Evolutionary conservation across 2,113 vertebrate species (phyloP).

Genomic region (Lonchura striata): DNA sequence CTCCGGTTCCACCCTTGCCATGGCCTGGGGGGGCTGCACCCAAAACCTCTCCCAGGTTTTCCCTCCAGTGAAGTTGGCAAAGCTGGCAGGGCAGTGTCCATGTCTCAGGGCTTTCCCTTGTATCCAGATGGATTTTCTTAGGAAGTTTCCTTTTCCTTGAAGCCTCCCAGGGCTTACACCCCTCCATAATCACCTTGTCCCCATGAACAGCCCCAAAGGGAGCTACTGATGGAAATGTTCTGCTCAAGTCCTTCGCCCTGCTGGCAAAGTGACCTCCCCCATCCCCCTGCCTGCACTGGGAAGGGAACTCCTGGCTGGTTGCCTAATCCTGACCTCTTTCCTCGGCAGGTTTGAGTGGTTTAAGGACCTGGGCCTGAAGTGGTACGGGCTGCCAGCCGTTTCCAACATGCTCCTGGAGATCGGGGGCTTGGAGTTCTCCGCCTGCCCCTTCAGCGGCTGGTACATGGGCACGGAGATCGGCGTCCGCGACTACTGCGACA

Average conservation of each 20-base stretch:
- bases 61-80: neutral
- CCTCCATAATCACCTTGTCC: neutral
- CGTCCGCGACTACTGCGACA: slow-evolving; percentile 95
- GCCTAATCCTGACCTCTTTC: neutral
- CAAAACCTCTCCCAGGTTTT: neutral
- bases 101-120: neutral
- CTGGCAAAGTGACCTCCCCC: neutral
- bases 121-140: neutral
- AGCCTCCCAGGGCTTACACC: neutral
- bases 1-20: neutral
- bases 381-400: slow-evolving; percentile 93
- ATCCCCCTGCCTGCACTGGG: rapidly evolving
- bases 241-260: neutral
- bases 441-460: slow-evolving; percentile 97
- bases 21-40: neutral
- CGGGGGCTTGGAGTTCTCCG: slow-evolving; percentile 91
- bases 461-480: slow-evolving; percentile 99
- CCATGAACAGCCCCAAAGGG: neutral
- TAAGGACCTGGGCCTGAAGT: slow-evolving; percentile 90
- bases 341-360: slow-evolving; percentile 89
- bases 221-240: neutral
- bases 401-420: slow-evolving; percentile 97
- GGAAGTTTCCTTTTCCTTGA: neutral
- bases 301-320: neutral
- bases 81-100: neutral